These are phyloP conservation scores for Psilopsiagon aurifrons DNA, from an alignment of 2,113 vertebrate genomes.

Conservation along the genomic window DNA sequence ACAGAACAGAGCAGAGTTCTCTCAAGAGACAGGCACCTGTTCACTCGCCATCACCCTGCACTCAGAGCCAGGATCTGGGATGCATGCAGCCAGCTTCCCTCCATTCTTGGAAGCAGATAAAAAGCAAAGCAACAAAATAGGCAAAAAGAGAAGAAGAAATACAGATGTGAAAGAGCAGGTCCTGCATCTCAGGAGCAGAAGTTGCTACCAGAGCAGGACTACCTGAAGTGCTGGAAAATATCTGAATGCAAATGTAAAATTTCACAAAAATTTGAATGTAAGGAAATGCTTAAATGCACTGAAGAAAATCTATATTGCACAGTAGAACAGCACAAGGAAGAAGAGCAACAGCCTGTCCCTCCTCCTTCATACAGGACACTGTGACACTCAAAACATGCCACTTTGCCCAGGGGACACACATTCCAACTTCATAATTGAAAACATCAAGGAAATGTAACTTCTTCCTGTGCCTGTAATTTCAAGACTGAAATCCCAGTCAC, in stretches of 20 bases:
- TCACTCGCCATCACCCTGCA: accelerated
- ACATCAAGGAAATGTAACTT: background rate
- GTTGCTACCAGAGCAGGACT: background rate
- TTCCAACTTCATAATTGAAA: background rate
- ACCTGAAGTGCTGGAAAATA: background rate
- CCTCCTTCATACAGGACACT: background rate
- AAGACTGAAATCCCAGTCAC: background rate
- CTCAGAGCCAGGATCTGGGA: background rate
- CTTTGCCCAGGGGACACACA: background rate
- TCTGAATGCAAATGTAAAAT: background rate
- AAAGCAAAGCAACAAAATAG: background rate
- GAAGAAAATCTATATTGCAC: background rate
- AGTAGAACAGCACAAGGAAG: background rate
- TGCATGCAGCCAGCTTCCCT: accelerated
- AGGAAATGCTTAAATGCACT: background rate
- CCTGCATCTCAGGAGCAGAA: background rate
- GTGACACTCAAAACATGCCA: background rate
- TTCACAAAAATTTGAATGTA: background rate
- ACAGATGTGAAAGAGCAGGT: background rate
- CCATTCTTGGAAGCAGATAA: background rate
- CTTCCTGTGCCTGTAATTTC: background rate
- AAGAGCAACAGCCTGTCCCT: background rate
- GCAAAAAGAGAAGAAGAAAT: background rate
- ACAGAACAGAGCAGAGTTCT: background rate
- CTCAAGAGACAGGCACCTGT: background rate